Percentiles rank a stretch among this genome's conserved stretches.
phyloP scores from a whole-genome alignment of 2,113 vertebrate genomes.

The Ivindomyrus marchei region DNA sequence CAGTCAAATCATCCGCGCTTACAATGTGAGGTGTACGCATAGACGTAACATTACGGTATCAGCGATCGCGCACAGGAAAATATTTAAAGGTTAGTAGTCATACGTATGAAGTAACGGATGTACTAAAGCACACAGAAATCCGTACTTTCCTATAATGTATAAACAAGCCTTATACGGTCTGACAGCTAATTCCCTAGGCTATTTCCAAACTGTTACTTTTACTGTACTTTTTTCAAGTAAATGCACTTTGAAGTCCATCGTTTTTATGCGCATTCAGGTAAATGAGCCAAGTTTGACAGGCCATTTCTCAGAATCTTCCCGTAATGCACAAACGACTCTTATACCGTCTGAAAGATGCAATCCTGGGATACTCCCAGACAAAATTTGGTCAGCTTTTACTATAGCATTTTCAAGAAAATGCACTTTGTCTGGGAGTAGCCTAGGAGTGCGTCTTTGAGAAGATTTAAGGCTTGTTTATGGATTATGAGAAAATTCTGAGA shows the following conservation, averaged over 20 bases:
- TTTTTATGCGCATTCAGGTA: too few relatives aligned
- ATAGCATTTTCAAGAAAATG: too few relatives aligned
- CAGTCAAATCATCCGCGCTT: background rate
- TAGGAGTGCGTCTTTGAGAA: too few relatives aligned
- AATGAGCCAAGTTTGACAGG: too few relatives aligned
- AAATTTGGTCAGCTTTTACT: too few relatives aligned
- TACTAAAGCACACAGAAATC: background rate
- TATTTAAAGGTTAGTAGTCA: background rate
- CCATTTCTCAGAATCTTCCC: too few relatives aligned
- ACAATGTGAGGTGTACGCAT: background rate
- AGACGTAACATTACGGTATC: background rate
- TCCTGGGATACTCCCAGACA: too few relatives aligned
- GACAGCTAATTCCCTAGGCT: background rate
- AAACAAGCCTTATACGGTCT: background rate
- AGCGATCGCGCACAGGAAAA: background rate
- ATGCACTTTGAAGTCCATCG: background rate
- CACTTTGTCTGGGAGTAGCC: too few relatives aligned
- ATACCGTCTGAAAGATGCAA: too few relatives aligned
- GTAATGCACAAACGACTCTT: too few relatives aligned
- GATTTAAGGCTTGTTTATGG: too few relatives aligned
- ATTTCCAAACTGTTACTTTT: background rate
- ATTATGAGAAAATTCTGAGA: too few relatives aligned
- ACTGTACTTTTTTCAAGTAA: background rate
- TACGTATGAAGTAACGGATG: background rate
- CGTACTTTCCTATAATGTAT: background rate